Base-by-base conservation (phyloP, 2,888 invertebrate species). In the Diadromus collaris region DNA sequence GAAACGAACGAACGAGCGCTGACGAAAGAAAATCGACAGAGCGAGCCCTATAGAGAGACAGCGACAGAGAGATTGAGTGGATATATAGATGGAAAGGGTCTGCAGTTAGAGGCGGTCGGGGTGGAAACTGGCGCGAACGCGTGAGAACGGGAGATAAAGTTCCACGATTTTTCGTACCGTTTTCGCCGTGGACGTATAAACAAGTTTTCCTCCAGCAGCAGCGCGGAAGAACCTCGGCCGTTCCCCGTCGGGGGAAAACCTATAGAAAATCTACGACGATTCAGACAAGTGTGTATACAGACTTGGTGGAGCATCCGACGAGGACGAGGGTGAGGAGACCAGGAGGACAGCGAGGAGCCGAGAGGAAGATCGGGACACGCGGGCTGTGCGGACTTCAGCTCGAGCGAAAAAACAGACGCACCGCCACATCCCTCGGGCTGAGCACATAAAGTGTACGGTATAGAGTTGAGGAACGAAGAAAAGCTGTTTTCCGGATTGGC, bases 241-340 rank as follows among this genome's bases (percentile, higher is more conserved):
- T 68, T 63, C 68, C 69, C 70, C 73, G 71, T 76, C n/a, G n/a
- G 51, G 38, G 82, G 76, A 76, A 79, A 72, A 67, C 82, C 86
- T 83, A 87, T 87, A 88, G 87, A 87, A 87, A 87, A 87, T 87
- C 88, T 87, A 84, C 84, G 84, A 84, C 88, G 86, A 87, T 87
- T 88, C 86, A 88, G 79, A 65, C 61, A 67, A 80, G 79, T 80
- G 77, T 74, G 70, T 80, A 80, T 77, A 71, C 77, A 74, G 13
- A 74, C 73, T 67, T 60, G 61, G 72, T 79, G 56, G 68, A 79
- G 76, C 78, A 75, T 73, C 72, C 67, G 48, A 69, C 74, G 72
- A 80, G 79, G 77, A 81, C 78, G 80, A 72, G 29, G n/a, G 24
- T 5, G 27, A 27, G 16, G 29, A 16, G 27, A 16, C 1, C 6